Base-by-base conservation (phyloP, 2,113 vertebrate genomes). In the Artemisiospiza belli region DNA sequence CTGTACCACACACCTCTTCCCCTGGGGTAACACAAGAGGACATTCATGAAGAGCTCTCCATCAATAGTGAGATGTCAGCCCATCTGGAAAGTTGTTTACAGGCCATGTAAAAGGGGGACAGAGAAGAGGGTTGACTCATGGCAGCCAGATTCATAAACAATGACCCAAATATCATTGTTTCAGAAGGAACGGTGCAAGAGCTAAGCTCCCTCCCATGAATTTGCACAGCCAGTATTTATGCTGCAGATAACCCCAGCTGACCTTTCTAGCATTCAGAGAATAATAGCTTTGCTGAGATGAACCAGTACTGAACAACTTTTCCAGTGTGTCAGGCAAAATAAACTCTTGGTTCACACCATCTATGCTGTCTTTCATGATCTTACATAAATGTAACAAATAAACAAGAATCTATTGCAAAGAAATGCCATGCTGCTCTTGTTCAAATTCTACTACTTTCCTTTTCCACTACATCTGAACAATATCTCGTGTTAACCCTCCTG, bases 141-240 rank as follows among this genome's bases (percentile, higher is more conserved):
- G 39, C 25, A 46, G 33, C 30, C 59, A 83, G 75, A 93, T 72
- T 92, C 43, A 78, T 85, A 93, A 92, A 94, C 47, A 95, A 86
- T 94, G 67, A 73, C 24, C 27, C 62, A 75, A 91, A 77, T 74
- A 70, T 62, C 46, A 61, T 69, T 84, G 75, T 93, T 88, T 68
- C 52, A 58, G 76, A 80, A 94, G 52, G 31, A 91, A 39, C 0
- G 3, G 44, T 47, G 28, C 46, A 67, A 73, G 43, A 95, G 35
- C 72, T 88, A 88, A 81, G 17, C 33, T 93, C 25, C 8, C 24
- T 86, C 39, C 23, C 55, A 86, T 79, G 61, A 94, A 88, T 94
- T 62, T 91, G 30, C 25, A 25, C 37, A 57, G 82, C 9, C 63
- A 85, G 51, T 70, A 59, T 49, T 93, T 80, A 33, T 3, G 11